Conservation (phyloP, 1,140 invertebrate genomes). For the Tetragnatha versicolor region DNA sequence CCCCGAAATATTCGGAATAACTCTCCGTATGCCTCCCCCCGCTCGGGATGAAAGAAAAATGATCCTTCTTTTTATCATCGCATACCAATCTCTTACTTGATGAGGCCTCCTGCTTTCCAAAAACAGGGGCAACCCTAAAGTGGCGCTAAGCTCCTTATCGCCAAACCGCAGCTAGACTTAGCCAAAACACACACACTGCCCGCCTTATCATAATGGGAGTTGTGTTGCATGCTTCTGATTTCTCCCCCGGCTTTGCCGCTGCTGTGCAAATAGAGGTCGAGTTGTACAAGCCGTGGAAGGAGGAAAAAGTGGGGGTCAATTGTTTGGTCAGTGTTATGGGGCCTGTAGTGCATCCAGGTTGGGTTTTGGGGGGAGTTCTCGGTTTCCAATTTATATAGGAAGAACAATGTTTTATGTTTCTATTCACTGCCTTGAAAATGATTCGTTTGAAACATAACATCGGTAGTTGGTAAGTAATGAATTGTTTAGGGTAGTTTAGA, state of each 20-base stretch:
- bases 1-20: neutral
- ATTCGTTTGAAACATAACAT: no score
- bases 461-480: no score
- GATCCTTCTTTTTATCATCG: neutral
- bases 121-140: conserved; percentile 19
- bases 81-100: conserved; percentile 16
- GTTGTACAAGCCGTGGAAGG: no score
- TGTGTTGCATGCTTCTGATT: conserved; percentile 15
- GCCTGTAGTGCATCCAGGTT: no score
- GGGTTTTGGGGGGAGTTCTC: no score
- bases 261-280: no score
- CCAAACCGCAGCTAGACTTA: conserved; percentile 42
- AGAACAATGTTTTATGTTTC: no score
- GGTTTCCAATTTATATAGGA: no score
- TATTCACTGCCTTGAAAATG: no score
- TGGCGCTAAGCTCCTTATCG: conserved; percentile 41
- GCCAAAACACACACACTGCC: conserved; percentile 33
- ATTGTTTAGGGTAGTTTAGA: no score
- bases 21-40: neutral
- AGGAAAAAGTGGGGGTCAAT: no score
- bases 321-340: no score
- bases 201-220: conserved; percentile 42
- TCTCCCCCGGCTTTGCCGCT: neutral
- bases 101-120: neutral
- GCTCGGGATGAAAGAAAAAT: conserved; percentile 7